Evolutionary conservation across 2,888 invertebrate species (phyloP).

Genomic region (Stenodera caucasica): DNA sequence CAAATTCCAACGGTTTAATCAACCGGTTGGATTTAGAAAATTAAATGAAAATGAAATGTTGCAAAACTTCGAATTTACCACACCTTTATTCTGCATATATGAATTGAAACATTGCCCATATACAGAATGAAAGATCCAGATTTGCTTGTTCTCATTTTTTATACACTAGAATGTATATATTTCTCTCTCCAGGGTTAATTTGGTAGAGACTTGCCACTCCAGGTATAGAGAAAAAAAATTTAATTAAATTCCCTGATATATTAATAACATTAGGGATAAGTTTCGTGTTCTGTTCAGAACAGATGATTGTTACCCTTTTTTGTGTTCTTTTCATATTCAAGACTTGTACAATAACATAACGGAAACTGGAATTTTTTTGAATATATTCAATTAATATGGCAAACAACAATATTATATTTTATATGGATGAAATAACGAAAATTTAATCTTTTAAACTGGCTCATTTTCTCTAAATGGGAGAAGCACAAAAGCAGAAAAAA

Average conservation of each 20-base stretch:
- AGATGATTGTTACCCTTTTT: background rate
- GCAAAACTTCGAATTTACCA: too few relatives aligned
- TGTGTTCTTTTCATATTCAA: too few relatives aligned
- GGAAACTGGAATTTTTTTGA: too few relatives aligned
- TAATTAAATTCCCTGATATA: background rate
- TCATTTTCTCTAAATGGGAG: background rate
- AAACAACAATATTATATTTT: too few relatives aligned
- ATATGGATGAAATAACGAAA: too few relatives aligned
- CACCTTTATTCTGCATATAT: too few relatives aligned
- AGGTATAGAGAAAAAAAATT: constrained; percentile 12
- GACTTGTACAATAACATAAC: too few relatives aligned
- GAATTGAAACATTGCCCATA: background rate
- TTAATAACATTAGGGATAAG: background rate
- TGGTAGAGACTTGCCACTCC: constrained; percentile 14
- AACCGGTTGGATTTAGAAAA: too few relatives aligned
- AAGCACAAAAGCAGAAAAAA: background rate
- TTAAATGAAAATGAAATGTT: too few relatives aligned
- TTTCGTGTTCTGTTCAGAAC: background rate
- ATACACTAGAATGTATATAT: constrained; percentile 22
- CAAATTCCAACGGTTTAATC: too few relatives aligned
- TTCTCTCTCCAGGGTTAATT: constrained; percentile 19
- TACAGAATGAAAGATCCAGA: background rate
- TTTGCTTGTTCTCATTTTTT: constrained; percentile 16
- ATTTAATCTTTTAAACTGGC: background rate
- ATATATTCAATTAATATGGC: too few relatives aligned